Percentiles rank a stretch among this genome's conserved stretches.
phyloP scores from a whole-genome alignment of 2,888 invertebrate species.

The Adelognathus sp. region DNA sequence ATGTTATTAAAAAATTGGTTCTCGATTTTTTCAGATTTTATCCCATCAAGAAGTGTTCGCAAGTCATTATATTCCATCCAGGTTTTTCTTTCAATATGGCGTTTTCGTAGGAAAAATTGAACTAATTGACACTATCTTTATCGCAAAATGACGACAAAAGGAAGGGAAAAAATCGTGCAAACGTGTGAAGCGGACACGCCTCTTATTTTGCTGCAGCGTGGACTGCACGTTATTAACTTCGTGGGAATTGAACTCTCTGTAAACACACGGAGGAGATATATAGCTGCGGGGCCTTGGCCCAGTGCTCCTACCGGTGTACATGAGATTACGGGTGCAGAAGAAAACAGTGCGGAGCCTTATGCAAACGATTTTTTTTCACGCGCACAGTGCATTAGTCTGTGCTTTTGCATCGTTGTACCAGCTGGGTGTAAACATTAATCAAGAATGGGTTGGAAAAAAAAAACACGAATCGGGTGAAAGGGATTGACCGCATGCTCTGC shows the following conservation, averaged over 20 bases:
- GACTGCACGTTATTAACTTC: constrained; percentile 34
- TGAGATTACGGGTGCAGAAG: constrained; percentile 22
- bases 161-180: background rate
- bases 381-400: background rate
- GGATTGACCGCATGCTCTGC: constrained; percentile 19
- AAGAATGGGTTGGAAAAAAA: background rate
- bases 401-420: background rate
- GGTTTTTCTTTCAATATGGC: background rate
- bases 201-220: background rate
- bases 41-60: no score
- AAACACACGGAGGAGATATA: constrained; percentile 1
- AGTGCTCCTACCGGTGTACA: constrained; percentile 62
- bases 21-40: no score
- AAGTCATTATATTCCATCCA: background rate
- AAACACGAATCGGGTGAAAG: constrained; percentile 39
- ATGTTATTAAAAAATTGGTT: no score
- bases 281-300: constrained; percentile 67
- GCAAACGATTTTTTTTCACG: constrained; percentile 8
- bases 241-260: constrained; percentile 67
- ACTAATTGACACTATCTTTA: background rate
- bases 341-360: background rate
- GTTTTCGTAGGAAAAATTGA: background rate
- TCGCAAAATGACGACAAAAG: background rate
- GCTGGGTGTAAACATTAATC: constrained; percentile 29
- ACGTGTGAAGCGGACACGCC: constrained; percentile 1